These are phyloP conservation scores for Ernsta delagoae DNA, from an alignment of 2,888 invertebrate genomes.

Conservation along the genomic window DNA sequence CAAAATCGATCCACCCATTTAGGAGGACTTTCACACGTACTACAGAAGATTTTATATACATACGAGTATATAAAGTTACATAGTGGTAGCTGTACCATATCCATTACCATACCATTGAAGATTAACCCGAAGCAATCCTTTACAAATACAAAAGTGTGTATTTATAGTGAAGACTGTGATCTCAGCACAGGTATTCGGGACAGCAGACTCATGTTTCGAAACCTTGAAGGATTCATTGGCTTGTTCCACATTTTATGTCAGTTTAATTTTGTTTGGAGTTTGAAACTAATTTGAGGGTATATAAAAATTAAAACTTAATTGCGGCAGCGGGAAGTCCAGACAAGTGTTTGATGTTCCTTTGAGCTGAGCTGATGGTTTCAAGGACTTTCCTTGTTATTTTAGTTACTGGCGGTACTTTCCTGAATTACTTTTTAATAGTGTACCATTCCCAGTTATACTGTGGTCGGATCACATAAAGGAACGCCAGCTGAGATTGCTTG, in stretches of 20 bases:
- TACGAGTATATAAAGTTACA: too few relatives aligned
- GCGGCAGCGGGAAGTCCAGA: neutral
- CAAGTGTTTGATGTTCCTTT: neutral
- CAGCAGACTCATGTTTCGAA: constrained; percentile 9
- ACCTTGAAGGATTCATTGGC: constrained; percentile 33
- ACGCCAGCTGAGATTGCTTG: too few relatives aligned
- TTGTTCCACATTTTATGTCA: constrained; percentile 19
- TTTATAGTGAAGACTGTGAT: constrained; percentile 2
- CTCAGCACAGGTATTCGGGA: constrained; percentile 2
- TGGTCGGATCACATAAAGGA: too few relatives aligned
- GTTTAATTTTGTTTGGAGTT: constrained; percentile 20
- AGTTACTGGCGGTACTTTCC: neutral
- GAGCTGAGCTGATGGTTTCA: constrained; percentile 4
- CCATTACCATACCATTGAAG: too few relatives aligned
- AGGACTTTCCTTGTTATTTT: neutral
- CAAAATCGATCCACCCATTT: too few relatives aligned
- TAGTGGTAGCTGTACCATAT: too few relatives aligned
- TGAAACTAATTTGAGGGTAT: constrained; percentile 21
- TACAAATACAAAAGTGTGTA: neutral
- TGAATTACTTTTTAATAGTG: neutral
- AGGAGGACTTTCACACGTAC: too few relatives aligned
- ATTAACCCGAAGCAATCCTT: too few relatives aligned
- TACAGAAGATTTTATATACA: too few relatives aligned
- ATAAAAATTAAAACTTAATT: constrained; percentile 13
- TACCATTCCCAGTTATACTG: too few relatives aligned